phyloP scores from a whole-genome alignment of 2,888 invertebrate genomes.

The Cheilosia pagana region DNA sequence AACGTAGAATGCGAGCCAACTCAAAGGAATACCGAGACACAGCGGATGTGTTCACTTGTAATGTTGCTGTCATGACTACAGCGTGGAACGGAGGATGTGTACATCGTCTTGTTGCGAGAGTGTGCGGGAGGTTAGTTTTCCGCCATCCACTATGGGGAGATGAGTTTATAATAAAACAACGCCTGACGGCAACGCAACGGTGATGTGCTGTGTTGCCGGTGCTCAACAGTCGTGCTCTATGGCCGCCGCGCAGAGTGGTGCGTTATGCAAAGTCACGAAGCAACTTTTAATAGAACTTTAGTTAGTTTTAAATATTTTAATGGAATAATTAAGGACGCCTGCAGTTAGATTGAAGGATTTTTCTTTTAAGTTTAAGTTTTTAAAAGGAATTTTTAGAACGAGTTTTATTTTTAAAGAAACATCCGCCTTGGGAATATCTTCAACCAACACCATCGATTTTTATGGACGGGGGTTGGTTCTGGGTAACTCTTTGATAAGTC shows the following conservation, averaged over 20 bases:
- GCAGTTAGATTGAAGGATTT: constrained; percentile 65
- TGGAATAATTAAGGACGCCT: constrained; percentile 71
- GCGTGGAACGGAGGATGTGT: constrained; percentile 43
- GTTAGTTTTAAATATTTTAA: constrained; percentile 74
- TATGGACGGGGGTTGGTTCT: no score
- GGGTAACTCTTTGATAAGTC: no score
- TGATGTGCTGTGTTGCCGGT: constrained; percentile 1
- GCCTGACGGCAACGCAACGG: constrained; percentile 40
- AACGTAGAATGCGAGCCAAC: constrained; percentile 1
- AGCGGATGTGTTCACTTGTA: constrained; percentile 39
- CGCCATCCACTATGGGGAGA: not conserved
- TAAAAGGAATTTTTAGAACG: no score
- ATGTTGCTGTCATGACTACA: constrained; percentile 45
- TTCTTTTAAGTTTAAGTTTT: constrained; percentile 4
- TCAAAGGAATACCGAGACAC: constrained; percentile 34
- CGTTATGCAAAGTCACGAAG: constrained; percentile 63
- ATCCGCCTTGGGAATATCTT: no score
- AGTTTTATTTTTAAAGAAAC: no score
- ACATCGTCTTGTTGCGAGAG: not conserved
- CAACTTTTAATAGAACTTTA: constrained; percentile 73
- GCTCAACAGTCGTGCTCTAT: constrained; percentile 33
- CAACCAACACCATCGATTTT: no score
- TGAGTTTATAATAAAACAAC: constrained; percentile 65
- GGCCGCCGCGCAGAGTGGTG: constrained; percentile 50
- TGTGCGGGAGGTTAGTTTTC: constrained; percentile 29